Percentiles rank a stretch among this genome's conserved stretches.
These are phyloP conservation scores for Nylanderia fulva DNA, from an alignment of 1,140 invertebrate genomes.

Conservation along the genomic window DNA sequence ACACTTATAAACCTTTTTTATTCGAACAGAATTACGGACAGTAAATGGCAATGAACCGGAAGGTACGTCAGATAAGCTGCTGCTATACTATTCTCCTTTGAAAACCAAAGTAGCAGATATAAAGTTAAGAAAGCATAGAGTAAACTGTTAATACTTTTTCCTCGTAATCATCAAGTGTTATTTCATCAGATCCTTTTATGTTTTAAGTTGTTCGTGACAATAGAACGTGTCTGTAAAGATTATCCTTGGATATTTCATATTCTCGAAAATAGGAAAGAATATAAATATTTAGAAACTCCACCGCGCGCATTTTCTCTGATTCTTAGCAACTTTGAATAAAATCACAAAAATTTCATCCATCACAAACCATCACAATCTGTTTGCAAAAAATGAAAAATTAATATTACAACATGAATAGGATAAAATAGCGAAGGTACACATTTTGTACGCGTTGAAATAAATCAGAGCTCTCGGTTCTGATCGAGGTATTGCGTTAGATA, in stretches of 20 bases:
- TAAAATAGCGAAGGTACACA: not conserved
- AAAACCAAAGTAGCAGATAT: constrained; percentile 66
- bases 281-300: not conserved
- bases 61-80: constrained; percentile 45
- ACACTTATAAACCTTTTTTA: too few species aligned
- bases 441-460: not conserved
- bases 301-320: not conserved
- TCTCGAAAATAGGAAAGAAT: not conserved
- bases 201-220: not conserved
- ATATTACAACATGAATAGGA: not conserved
- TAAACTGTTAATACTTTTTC: constrained; percentile 75
- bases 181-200: constrained; percentile 64
- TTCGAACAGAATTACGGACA: not conserved
- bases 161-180: constrained; percentile 47
- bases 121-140: constrained; percentile 69
- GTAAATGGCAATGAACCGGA: not conserved
- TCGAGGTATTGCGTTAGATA: not conserved
- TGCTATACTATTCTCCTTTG: constrained; percentile 67
- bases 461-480: not conserved
- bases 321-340: not conserved
- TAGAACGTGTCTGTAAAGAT: constrained; percentile 66
- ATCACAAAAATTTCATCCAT: not conserved
- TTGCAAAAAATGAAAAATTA: not conserved
- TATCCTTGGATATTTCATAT: constrained; percentile 62
- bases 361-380: not conserved